Percentiles rank a stretch among this genome's conserved stretches.
These are phyloP conservation scores for Leucozona laternaria DNA, from an alignment of 2,888 invertebrate species.

Conservation along the genomic window DNA sequence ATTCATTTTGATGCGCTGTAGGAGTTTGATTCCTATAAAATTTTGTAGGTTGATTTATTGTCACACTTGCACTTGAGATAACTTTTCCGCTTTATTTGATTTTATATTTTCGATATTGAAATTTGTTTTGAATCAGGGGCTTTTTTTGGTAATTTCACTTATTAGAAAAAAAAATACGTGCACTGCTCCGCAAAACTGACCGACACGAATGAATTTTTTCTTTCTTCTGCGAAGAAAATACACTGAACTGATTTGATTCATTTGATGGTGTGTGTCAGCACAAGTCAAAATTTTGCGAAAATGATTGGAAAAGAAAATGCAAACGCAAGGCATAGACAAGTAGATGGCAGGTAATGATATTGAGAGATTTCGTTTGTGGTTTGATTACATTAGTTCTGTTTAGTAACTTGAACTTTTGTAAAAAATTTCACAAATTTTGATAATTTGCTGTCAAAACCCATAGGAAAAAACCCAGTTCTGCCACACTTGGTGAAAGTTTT, in stretches of 20 bases:
- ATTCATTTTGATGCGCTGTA: conserved; percentile 64
- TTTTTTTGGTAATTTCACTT: conserved; percentile 56
- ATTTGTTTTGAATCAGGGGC: conserved; percentile 37
- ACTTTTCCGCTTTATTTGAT: conserved; percentile 44
- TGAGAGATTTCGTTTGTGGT: neutral
- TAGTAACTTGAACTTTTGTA: neutral
- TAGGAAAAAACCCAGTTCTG: too few species aligned
- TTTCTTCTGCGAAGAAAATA: conserved; percentile 47
- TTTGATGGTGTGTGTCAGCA: conserved; percentile 21
- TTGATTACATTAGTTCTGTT: conserved; percentile 12
- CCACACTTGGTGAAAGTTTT: too few species aligned
- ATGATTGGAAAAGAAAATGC: neutral
- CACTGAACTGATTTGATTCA: conserved; percentile 63
- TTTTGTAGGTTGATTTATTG: conserved; percentile 53
- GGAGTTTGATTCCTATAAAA: conserved; percentile 51
- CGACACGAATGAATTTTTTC: conserved; percentile 72
- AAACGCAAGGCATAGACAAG: neutral
- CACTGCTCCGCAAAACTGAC: conserved; percentile 72
- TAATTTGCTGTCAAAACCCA: too few species aligned
- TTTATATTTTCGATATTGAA: conserved; percentile 19
- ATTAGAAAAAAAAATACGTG: conserved; percentile 50
- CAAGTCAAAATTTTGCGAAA: conserved; percentile 16
- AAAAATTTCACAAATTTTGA: too few species aligned
- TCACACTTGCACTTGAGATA: conserved; percentile 46
- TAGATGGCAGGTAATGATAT: conserved; percentile 25